phyloP scores from a whole-genome alignment of 2,113 vertebrate genomes.

The Salminus brasiliensis region DNA sequence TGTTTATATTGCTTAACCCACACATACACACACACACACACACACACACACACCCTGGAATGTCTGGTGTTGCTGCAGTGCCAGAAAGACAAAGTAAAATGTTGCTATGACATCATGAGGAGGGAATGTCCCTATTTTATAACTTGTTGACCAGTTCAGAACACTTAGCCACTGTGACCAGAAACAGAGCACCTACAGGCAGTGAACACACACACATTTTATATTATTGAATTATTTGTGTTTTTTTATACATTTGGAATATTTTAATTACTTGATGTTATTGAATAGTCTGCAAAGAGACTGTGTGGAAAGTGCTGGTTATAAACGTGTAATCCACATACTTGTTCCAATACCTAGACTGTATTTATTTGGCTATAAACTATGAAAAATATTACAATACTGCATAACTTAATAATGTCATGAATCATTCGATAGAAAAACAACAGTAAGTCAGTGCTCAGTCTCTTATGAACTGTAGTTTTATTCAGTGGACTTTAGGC shows the following conservation, averaged over 20 bases:
- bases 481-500: neutral
- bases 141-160: conserved; percentile 17
- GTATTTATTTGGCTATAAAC: no score
- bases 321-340: no score
- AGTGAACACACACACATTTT: neutral
- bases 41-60: conserved; percentile 3
- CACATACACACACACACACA: neutral
- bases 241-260: no score
- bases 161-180: neutral
- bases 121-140: conserved; percentile 37
- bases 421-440: no score
- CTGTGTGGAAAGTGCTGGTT: no score
- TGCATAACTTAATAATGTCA: no score
- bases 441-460: no score
- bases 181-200: neutral
- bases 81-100: conserved; percentile 1
- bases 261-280: no score
- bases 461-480: neutral
- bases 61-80: neutral
- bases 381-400: no score
- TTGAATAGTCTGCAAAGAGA: no score
- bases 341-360: no score
- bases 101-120: conserved; percentile 6
- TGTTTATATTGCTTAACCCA: neutral
- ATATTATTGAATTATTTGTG: neutral